phyloP scores from a whole-genome alignment of 2,113 vertebrate species.

The Platysternon megacephalum region DNA sequence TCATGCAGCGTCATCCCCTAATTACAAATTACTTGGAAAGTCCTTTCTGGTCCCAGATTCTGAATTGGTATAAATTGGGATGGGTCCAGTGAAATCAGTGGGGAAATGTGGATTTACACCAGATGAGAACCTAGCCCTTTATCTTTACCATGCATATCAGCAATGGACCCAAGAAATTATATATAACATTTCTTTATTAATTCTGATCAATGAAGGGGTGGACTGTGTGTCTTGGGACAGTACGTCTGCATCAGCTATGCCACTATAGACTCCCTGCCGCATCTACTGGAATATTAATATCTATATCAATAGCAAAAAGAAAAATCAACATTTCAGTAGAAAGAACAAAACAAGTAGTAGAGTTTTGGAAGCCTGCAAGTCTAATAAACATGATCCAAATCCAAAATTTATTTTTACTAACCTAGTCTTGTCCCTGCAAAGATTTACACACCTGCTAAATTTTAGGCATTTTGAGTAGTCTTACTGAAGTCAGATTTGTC shows the following conservation, averaged over 20 bases:
- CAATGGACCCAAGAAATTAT: neutral
- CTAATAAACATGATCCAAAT: neutral
- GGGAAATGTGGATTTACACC: no score
- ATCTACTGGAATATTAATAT: neutral
- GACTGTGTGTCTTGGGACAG: neutral
- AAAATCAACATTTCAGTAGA: neutral
- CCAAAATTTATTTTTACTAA: neutral
- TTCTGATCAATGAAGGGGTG: neutral
- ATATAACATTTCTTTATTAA: neutral
- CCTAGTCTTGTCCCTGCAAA: neutral
- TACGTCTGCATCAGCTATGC: fast-evolving
- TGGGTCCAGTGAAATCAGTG: neutral
- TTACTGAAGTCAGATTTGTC: neutral
- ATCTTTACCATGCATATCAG: neutral
- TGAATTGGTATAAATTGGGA: neutral
- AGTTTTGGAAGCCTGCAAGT: no score
- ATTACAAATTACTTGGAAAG: slow-evolving; percentile 13
- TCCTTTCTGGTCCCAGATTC: neutral
- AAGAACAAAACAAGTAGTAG: neutral
- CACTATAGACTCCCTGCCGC: neutral
- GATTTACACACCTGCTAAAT: neutral
- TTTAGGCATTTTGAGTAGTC: neutral
- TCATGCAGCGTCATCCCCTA: neutral
- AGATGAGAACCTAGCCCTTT: neutral
- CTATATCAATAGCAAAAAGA: neutral